phyloP scores from a whole-genome alignment of 2,888 invertebrate species.

The Agapostemon virescens region DNA sequence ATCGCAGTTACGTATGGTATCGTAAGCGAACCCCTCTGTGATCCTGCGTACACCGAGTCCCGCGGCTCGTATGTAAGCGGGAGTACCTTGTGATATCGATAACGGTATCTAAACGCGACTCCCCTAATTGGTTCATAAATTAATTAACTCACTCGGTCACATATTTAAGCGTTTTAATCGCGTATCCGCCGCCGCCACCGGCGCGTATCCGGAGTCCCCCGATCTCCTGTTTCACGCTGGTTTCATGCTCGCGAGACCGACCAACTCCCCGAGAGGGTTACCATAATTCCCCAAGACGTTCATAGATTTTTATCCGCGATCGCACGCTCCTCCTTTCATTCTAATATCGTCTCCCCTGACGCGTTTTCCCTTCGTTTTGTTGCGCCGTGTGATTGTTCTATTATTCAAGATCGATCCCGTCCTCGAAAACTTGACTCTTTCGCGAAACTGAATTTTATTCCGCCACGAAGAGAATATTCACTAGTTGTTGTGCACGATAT shows the following conservation, averaged over 20 bases:
- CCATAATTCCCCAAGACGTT: conserved; percentile 33
- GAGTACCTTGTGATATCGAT: conserved; percentile 55
- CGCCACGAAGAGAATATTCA: neutral
- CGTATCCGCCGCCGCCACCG: conserved; percentile 16
- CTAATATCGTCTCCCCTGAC: conserved; percentile 25
- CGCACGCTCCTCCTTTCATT: conserved; percentile 6
- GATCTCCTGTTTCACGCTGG: conserved; percentile 7
- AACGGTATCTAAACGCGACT: conserved; percentile 70
- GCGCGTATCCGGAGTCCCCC: neutral
- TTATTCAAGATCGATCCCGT: conserved; percentile 54
- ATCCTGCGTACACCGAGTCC: conserved; percentile 12
- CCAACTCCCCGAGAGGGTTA: conserved; percentile 18
- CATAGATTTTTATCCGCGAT: conserved; percentile 45
- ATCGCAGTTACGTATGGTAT: conserved; percentile 63
- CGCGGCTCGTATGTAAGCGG: conserved; percentile 35
- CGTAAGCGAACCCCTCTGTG: conserved; percentile 27
- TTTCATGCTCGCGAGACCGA: conserved; percentile 11
- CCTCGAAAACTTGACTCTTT: conserved; percentile 7
- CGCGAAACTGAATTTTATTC: conserved; percentile 1
- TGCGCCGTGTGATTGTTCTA: conserved; percentile 42
- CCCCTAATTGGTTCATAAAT: conserved; percentile 76
- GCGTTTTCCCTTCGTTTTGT: conserved; percentile 20
- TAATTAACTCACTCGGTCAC: conserved; percentile 67
- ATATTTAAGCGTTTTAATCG: conserved; percentile 67
- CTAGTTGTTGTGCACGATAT: neutral